Evolutionary conservation across 2,797 vertebrate genomes (phyloP).

Genomic region (Eupleurogrammus muticus): DNA sequence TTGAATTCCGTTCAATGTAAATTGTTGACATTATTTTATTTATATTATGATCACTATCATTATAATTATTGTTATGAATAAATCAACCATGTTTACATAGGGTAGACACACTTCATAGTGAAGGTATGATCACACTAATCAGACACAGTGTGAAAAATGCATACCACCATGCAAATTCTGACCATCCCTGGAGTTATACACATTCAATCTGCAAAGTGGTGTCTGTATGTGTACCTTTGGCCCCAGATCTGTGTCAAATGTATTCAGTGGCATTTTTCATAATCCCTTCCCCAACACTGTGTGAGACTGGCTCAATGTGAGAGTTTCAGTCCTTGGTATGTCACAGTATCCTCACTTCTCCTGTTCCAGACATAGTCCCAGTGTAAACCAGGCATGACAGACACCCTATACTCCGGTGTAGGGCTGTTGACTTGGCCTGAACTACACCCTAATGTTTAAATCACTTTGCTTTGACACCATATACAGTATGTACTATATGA

Average conservation of each 20-base stretch:
- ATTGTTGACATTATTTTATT: background rate
- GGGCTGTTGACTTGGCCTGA: conserved; percentile 64
- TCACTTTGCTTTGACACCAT: conserved; percentile 64
- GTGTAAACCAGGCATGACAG: conserved; percentile 74
- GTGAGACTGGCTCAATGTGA: conserved; percentile 46
- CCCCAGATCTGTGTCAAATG: conserved; percentile 29
- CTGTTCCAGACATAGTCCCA: conserved; percentile 71
- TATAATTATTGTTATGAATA: no score
- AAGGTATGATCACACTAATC: no score
- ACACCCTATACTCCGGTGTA: conserved; percentile 63
- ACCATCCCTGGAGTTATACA: no score
- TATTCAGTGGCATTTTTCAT: conserved; percentile 20
- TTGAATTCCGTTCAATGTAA: conserved; percentile 1
- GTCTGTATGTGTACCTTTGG: no score
- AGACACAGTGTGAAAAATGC: no score
- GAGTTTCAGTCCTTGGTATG: conserved; percentile 48
- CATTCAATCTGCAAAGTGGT: no score
- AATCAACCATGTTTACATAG: no score
- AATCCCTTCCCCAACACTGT: conserved; percentile 13
- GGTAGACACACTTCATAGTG: no score
- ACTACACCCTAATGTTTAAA: conserved; percentile 64
- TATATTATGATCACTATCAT: no score
- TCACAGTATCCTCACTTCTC: conserved; percentile 68
- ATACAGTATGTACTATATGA: conserved; percentile 7
- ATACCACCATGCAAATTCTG: no score